These are phyloP conservation scores for Osmerus mordax DNA, from an alignment of 2,113 vertebrate species.

Conservation along the genomic window DNA sequence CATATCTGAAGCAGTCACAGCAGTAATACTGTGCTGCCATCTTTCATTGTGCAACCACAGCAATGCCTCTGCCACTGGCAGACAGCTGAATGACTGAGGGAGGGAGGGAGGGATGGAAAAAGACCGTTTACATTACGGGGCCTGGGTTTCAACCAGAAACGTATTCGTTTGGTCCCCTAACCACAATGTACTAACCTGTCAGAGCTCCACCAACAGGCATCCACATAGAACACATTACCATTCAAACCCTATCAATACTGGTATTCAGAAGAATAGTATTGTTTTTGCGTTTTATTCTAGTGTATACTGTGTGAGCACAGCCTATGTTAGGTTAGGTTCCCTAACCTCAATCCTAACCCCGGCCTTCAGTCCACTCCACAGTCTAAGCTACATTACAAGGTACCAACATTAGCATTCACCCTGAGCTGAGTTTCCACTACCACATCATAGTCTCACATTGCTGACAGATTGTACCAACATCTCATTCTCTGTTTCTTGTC, in stretches of 20 bases:
- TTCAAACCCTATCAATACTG: not conserved
- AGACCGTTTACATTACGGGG: conserved; percentile 15
- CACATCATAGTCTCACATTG: not conserved
- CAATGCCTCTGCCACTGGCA: no score
- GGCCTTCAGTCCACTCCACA: not conserved
- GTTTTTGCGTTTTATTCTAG: not conserved
- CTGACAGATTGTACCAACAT: not conserved
- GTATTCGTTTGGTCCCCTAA: conserved; percentile 1
- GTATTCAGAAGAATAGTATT: not conserved
- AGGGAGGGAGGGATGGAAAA: conserved; percentile 14
- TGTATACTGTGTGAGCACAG: not conserved
- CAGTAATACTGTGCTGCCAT: no score
- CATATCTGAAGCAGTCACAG: no score
- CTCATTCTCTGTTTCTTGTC: not conserved
- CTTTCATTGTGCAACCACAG: no score
- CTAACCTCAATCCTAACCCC: no score
- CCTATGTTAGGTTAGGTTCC: no score
- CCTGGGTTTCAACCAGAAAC: conserved; percentile 23
- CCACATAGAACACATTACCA: not conserved
- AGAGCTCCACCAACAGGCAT: conserved; percentile 25
- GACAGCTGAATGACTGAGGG: conserved; percentile 1
- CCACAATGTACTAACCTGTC: conserved; percentile 32
- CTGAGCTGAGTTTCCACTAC: not conserved
- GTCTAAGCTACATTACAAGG: not conserved
- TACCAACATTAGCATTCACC: not conserved